Evolutionary conservation across 2,888 invertebrate genomes (phyloP), one percentile per base, ranked within the genome.

Genomic region (Atrina japonica): DNA sequence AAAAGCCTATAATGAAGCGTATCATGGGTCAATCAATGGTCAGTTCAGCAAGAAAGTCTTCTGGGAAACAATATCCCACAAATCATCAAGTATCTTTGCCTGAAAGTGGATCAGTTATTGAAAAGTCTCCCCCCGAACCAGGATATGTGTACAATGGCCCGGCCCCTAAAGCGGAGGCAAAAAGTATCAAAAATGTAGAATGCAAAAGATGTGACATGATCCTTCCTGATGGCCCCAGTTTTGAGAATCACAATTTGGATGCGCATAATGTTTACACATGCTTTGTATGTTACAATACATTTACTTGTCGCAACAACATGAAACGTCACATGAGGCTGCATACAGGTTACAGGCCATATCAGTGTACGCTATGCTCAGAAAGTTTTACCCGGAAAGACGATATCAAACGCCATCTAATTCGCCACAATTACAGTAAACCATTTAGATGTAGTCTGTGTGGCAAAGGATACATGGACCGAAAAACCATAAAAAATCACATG

Each of bases 331-430:
- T 83, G 23, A 78, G 85, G 1, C 73, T 85, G 27, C 86, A 86
- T 66, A 82, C 84, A 1, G 85, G 85, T 2, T 73, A 81, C n/a
- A 82, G 80, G 45, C 84, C 86, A 0, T 85, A 82, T 73, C 68
- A 79, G 27, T 85, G 86, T 64, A 66, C 70, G 9, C 76, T 78
- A 41, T 84, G 87, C 64, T 64, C 73, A 0, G 81, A 81, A 56
- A 76, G 82, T 29, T 86, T 87, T 65, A 77, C 85, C 0, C 75
- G 87, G 23, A 80, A 82, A 55, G 85, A 86, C 55, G 85, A 85
- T 41, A 78, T 85, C 21, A 86, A 85, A 58, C 78, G 83, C 3
- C 86, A 86, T 71, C 68, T 82, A 23, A 76, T 86, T 9, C 81
- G 83, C n/a, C 86, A 87, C 66, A 77, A 77, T 35, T 83, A 78